phyloP scores from a whole-genome alignment of 2,888 invertebrate genomes.

The Hyposoter dolosus region DNA sequence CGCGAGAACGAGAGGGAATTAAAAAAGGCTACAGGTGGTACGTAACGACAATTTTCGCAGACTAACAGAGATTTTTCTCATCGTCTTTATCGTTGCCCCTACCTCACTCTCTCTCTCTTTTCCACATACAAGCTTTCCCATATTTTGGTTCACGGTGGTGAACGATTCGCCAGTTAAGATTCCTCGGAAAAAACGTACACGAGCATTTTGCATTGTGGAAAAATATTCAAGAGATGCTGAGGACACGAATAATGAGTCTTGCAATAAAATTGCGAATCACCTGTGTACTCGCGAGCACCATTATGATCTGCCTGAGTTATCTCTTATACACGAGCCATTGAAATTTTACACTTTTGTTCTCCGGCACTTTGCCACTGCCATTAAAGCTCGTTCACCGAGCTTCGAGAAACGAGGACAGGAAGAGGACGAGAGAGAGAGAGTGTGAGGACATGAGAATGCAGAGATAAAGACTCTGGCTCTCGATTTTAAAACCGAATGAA shows the following conservation, averaged over 20 bases:
- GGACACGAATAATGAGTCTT: conserved; percentile 37
- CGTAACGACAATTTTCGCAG: conserved; percentile 62
- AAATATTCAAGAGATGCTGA: conserved; percentile 27
- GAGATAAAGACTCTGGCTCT: conserved; percentile 32
- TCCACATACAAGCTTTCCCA: not conserved
- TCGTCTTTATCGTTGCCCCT: conserved; percentile 2
- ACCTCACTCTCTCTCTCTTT: conserved; percentile 6
- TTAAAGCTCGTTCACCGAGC: conserved; percentile 47
- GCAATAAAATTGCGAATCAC: conserved; percentile 51
- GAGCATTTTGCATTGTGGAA: not conserved
- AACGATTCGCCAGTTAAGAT: conserved; percentile 50
- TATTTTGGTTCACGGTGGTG: conserved; percentile 3
- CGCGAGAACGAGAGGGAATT: conserved; percentile 60
- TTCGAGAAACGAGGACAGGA: not conserved
- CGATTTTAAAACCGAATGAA: conserved; percentile 10
- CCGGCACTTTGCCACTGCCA: conserved; percentile 42
- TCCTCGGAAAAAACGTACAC: not conserved
- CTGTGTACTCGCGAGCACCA: conserved; percentile 18
- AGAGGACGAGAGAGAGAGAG: conserved; percentile 6
- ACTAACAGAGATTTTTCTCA: conserved; percentile 40
- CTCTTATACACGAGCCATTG: conserved; percentile 46
- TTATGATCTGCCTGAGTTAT: conserved; percentile 54
- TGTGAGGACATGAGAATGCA: not conserved
- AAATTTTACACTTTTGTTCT: conserved; percentile 55
- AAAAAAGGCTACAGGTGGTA: conserved; percentile 69